These are phyloP conservation scores for Pseudococcus jackbeardsleyi DNA, from an alignment of 2,888 invertebrate genomes.

Conservation along the genomic window DNA sequence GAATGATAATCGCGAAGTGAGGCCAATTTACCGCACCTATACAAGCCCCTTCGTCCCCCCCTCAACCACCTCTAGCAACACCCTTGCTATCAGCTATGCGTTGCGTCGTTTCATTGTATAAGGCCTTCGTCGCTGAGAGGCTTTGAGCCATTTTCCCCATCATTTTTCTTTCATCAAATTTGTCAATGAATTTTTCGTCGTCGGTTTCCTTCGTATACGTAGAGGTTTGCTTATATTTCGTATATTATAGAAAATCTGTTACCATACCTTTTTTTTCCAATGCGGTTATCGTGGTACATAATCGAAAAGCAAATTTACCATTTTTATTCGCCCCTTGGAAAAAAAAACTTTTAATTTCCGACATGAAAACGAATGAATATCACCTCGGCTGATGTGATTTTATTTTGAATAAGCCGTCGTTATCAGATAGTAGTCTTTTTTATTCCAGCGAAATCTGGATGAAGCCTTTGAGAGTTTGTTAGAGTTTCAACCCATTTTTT, in stretches of 20 bases:
- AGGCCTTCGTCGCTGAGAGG: background rate
- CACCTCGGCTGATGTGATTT: conserved; percentile 32
- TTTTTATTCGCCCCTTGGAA: background rate
- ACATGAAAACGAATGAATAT: conserved; percentile 29
- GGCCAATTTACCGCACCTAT: background rate
- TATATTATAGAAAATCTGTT: background rate
- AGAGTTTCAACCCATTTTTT: conserved; percentile 47
- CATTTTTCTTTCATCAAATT: conserved; percentile 24
- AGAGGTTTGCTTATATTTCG: background rate
- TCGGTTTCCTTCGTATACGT: background rate
- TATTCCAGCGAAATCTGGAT: background rate
- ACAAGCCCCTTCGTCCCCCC: background rate
- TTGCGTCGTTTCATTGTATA: background rate
- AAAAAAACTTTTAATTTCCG: conserved; percentile 8
- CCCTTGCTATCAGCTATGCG: background rate
- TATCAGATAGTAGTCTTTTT: conserved; percentile 71
- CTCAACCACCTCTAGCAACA: background rate
- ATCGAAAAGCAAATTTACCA: conserved; percentile 13
- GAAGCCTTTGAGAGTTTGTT: conserved; percentile 54
- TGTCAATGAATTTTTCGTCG: conserved; percentile 5
- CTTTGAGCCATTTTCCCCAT: background rate
- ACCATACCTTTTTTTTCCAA: background rate
- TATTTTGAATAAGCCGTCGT: conserved; percentile 44
- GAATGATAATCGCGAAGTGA: conserved; percentile 21
- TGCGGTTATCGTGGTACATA: background rate